phyloP scores from a whole-genome alignment of 2,888 invertebrate genomes.

The Agriopis leucophaearia region DNA sequence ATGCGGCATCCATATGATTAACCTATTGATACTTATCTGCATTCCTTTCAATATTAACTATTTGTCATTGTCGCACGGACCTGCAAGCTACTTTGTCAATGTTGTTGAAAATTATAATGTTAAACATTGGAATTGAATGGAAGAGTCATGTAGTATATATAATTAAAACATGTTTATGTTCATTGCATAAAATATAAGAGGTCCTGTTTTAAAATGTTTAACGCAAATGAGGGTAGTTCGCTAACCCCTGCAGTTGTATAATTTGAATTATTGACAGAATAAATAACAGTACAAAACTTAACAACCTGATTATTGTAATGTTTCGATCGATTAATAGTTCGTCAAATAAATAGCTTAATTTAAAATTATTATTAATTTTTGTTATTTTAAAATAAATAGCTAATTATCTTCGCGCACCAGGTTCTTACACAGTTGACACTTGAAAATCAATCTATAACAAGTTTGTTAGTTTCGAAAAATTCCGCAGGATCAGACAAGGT shows the following conservation, averaged over 20 bases:
- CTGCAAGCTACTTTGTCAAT: slow-evolving; percentile 2
- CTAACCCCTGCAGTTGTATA: slow-evolving; percentile 4
- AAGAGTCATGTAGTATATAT: not conserved
- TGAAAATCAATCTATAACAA: not conserved
- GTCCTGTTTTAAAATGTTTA: not conserved
- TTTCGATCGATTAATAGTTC: not conserved
- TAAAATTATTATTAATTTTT: too few relatives aligned
- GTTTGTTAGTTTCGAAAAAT: not conserved
- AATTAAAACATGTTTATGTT: not conserved
- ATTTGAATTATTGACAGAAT: too few relatives aligned
- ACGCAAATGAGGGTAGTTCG: slow-evolving; percentile 29
- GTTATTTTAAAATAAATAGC: not conserved
- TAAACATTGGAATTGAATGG: slow-evolving; percentile 8
- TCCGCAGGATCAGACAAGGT: not conserved
- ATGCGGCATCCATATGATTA: slow-evolving; percentile 35
- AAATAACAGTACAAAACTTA: not conserved
- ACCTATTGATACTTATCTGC: slow-evolving; percentile 25
- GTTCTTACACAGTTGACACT: not conserved
- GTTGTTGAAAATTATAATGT: slow-evolving; percentile 1
- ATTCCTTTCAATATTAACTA: not conserved
- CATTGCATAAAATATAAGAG: not conserved
- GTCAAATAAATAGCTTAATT: not conserved
- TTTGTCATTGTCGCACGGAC: slow-evolving; percentile 6
- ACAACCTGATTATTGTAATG: not conserved
- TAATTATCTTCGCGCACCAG: too few relatives aligned